A percentile compares a stretch with the other conserved stretches of the same genome.
Conservation (phyloP, 2,113 vertebrate genomes). For the Sebastes schlegelii region DNA sequence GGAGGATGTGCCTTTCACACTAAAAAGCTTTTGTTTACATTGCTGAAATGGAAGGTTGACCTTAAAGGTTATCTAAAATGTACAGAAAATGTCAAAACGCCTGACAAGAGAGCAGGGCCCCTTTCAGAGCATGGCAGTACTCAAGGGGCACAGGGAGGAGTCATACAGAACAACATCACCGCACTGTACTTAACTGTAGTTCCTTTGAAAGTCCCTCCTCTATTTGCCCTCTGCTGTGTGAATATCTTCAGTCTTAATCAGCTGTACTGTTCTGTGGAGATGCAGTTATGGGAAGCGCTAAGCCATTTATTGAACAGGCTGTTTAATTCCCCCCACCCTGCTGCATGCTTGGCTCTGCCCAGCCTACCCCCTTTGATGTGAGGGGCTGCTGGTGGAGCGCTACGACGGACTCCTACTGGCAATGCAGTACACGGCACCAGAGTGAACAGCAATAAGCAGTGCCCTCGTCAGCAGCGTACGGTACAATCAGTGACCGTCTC, state of each 20-base stretch:
- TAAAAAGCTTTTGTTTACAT: conserved; percentile 71
- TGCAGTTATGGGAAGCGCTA: conserved; percentile 71
- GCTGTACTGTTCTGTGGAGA: conserved; percentile 73
- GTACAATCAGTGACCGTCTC: conserved; percentile 31
- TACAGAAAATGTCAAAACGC: conserved; percentile 73
- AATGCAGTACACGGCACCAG: conserved; percentile 42
- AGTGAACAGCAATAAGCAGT: conserved; percentile 58
- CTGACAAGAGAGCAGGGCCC: conserved; percentile 60
- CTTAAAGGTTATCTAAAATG: conserved; percentile 75
- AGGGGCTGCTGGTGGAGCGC: conserved; percentile 53
- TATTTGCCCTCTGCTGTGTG: conserved; percentile 72
- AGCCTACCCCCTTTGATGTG: conserved; percentile 64
- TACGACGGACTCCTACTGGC: conserved; percentile 60
- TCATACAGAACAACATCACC: conserved; percentile 51
- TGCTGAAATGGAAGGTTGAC: conserved; percentile 67
- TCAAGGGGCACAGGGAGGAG: conserved; percentile 55
- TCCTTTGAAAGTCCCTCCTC: conserved; percentile 71
- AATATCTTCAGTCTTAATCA: conserved; percentile 81
- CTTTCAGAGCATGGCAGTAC: conserved; percentile 59
- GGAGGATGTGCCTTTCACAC: conserved; percentile 58
- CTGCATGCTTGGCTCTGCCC: conserved; percentile 52
- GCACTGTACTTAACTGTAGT: conserved; percentile 46
- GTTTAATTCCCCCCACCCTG: conserved; percentile 71
- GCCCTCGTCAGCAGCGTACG: conserved; percentile 50
- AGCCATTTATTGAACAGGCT: conserved; percentile 83